These are phyloP conservation scores for Chlorospingus semifuscus DNA, from an alignment of 2,797 vertebrate genomes.

Conservation along the genomic window DNA sequence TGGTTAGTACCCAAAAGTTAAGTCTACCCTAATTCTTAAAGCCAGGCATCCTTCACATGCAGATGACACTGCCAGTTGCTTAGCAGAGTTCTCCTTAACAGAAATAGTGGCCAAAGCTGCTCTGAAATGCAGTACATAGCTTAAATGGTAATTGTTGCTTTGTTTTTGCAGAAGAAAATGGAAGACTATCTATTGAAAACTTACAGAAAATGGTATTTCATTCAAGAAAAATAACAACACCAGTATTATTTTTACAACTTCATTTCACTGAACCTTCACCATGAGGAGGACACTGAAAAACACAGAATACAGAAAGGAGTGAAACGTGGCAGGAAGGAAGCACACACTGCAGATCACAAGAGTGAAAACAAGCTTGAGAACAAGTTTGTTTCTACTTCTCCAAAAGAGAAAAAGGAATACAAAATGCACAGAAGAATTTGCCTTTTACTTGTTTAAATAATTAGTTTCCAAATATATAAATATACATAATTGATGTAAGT, in stretches of 20 bases:
- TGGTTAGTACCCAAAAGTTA: background rate
- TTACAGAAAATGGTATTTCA: background rate
- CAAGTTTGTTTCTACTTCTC: background rate
- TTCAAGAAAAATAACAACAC: background rate
- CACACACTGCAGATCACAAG: background rate
- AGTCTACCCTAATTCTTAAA: background rate
- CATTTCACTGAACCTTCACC: background rate
- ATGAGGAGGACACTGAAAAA: background rate
- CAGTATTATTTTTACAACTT: background rate
- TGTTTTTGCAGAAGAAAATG: background rate
- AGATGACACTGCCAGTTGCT: background rate
- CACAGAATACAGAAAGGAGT: background rate
- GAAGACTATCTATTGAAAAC: background rate
- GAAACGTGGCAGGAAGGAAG: background rate
- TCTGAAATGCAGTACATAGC: background rate
- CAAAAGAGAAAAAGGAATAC: background rate
- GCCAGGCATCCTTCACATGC: background rate
- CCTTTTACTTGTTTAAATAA: background rate
- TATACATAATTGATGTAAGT: background rate
- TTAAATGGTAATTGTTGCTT: background rate
- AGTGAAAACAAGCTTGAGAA: background rate
- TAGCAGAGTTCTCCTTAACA: background rate
- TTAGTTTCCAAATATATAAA: background rate
- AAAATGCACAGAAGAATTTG: background rate
- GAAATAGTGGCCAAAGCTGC: background rate